These are phyloP conservation scores for Theonella swinhoei DNA, from an alignment of 37 sponge, comb jelly and placozoan genomes.

Conservation along the genomic window DNA sequence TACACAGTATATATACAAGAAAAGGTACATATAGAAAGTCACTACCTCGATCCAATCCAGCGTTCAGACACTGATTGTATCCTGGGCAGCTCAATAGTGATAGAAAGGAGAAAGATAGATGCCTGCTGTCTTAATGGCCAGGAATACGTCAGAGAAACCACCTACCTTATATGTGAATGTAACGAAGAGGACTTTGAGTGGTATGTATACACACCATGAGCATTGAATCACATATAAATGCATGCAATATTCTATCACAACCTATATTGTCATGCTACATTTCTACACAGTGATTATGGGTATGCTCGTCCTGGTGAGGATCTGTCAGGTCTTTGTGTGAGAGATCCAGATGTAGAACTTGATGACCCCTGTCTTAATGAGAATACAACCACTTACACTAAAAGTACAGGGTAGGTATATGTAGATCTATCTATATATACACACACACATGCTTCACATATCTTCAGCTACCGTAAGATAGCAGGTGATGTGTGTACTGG, in stretches of 20 bases:
- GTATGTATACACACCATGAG: slow-evolving; percentile 31
- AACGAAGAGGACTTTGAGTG: slow-evolving; percentile 88
- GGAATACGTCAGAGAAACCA: slow-evolving; percentile 46
- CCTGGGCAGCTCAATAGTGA: slow-evolving; percentile 61
- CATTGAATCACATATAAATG: neutral
- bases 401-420: slow-evolving; percentile 11
- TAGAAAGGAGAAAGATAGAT: slow-evolving; percentile 64
- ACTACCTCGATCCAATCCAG: slow-evolving; percentile 17
- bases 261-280: slow-evolving; percentile 29
- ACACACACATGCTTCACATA: too few relatives aligned
- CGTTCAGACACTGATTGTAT: slow-evolving; percentile 58
- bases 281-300: slow-evolving; percentile 65
- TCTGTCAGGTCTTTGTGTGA: slow-evolving; percentile 47
- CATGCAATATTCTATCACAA: neutral
- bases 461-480: slow-evolving; percentile 65
- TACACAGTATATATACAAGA: neutral
- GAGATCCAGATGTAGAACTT: slow-evolving; percentile 25
- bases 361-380: neutral
- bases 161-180: slow-evolving; percentile 63
- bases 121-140: slow-evolving; percentile 78
- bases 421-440: too few relatives aligned
- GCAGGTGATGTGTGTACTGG: slow-evolving; percentile 71
- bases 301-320: slow-evolving; percentile 37
- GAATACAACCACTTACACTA: neutral
- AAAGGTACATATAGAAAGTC: neutral